Evolutionary conservation across 2,113 vertebrate genomes (phyloP).

Genomic region (Corythornis vintsioides): DNA sequence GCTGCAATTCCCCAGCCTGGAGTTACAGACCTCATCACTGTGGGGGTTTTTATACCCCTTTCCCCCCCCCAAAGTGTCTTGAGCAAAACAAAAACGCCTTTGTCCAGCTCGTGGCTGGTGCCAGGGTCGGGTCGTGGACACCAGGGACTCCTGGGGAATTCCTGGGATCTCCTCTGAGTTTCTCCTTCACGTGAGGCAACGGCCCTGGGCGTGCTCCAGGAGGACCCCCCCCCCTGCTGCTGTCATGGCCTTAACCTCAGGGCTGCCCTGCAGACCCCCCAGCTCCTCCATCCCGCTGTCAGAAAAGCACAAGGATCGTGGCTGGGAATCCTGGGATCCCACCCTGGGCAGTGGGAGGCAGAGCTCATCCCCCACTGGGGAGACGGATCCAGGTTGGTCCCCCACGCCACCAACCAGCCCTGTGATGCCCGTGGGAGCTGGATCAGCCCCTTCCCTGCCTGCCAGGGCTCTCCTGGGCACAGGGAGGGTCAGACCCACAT

Average conservation of each 20-base stretch:
- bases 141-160: background rate
- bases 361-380: accelerated
- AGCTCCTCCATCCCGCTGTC: background rate
- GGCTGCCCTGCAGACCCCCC: background rate
- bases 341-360: accelerated
- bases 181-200: background rate
- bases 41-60: background rate
- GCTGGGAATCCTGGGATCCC: background rate
- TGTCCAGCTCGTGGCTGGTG: accelerated
- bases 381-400: background rate
- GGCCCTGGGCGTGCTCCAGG: background rate
- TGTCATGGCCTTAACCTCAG: conserved; percentile 15
- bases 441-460: background rate
- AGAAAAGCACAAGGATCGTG: background rate
- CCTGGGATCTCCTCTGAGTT: background rate
- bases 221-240: background rate
- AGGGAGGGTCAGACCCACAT: background rate
- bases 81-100: background rate
- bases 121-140: background rate
- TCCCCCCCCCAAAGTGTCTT: background rate
- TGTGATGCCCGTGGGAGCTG: background rate
- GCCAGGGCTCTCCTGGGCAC: background rate
- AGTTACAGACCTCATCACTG: conserved; percentile 61
- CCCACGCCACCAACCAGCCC: background rate
- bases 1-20: conserved; percentile 23